Evolutionary conservation across 35 echinoderm and acorn worm genomes (phyloP).

Genomic region (Eucidaris tribuloides): DNA sequence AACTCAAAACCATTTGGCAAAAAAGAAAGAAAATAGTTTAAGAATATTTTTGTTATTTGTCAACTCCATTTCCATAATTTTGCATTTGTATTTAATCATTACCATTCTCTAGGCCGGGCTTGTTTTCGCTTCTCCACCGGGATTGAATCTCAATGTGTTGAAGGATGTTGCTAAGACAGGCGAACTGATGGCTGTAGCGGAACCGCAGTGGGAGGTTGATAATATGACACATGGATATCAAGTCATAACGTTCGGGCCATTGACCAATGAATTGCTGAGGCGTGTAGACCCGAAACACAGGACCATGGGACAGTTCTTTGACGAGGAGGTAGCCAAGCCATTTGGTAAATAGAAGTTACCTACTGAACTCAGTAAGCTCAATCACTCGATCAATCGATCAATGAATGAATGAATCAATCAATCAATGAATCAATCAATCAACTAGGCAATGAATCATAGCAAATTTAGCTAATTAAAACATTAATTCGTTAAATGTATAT

Average conservation of each 20-base stretch:
- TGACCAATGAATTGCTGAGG: conserved; percentile 47
- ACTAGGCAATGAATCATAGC: not conserved
- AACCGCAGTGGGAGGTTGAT: conserved; percentile 61
- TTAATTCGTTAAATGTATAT: not conserved
- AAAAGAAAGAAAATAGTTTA: no score
- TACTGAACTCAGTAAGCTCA: no score
- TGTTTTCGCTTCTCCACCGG: no score
- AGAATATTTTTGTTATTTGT: no score
- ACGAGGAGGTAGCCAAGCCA: conserved; percentile 74
- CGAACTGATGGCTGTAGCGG: conserved; percentile 18
- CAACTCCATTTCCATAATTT: no score
- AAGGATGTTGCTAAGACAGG: conserved; percentile 40
- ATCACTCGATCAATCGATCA: no score
- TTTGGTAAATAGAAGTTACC: conserved; percentile 59
- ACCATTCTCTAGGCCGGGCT: no score
- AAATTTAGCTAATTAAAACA: not conserved
- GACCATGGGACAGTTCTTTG: conserved; percentile 68
- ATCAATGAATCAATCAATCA: not conserved
- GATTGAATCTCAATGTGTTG: no score
- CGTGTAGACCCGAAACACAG: conserved; percentile 61
- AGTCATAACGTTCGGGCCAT: conserved; percentile 40
- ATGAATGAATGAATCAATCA: not conserved
- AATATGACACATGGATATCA: conserved; percentile 65
- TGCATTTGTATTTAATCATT: no score
- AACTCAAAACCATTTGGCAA: no score